Percentiles rank a stretch among this genome's conserved stretches.
Evolutionary conservation across 2,888 invertebrate genomes (phyloP).

Genomic region (Yponomeuta plumbellus): DNA sequence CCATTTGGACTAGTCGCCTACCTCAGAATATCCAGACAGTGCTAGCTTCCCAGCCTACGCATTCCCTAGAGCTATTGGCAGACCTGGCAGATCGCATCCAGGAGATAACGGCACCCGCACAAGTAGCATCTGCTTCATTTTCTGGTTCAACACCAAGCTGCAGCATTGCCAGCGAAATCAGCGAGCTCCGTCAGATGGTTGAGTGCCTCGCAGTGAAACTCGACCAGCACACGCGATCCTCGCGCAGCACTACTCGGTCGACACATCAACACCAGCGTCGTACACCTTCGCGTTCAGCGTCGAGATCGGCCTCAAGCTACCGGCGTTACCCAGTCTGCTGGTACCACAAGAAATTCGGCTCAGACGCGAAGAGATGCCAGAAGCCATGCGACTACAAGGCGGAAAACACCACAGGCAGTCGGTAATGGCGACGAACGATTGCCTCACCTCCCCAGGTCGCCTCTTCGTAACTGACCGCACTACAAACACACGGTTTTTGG

Average conservation of each 20-base stretch:
- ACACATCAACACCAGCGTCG: not conserved
- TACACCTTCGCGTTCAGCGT: not conserved
- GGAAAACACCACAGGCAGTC: constrained; percentile 19
- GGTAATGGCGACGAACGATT: constrained; percentile 17
- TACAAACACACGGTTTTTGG: constrained; percentile 13
- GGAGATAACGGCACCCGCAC: not conserved
- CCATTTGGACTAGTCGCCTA: too few species aligned
- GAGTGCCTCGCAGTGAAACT: not conserved
- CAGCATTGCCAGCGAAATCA: not conserved
- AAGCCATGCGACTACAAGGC: constrained; percentile 14
- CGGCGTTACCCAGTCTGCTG: constrained; percentile 15
- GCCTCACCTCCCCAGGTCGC: constrained; percentile 13
- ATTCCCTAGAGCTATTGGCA: too few species aligned
- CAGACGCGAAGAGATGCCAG: constrained; percentile 10
- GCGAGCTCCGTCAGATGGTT: not conserved
- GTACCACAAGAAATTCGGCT: constrained; percentile 15
- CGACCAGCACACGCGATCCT: too few species aligned
- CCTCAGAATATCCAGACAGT: too few species aligned
- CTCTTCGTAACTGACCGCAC: constrained; percentile 18
- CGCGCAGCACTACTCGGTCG: not conserved
- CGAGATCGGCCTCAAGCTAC: constrained; percentile 11
- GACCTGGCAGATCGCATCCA: too few species aligned
- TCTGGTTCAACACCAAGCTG: not conserved
- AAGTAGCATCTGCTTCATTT: constrained; percentile 1
- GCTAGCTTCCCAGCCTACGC: too few species aligned